Evolutionary conservation across 2,113 vertebrate genomes (phyloP).

Genomic region (Bubo bubo): DNA sequence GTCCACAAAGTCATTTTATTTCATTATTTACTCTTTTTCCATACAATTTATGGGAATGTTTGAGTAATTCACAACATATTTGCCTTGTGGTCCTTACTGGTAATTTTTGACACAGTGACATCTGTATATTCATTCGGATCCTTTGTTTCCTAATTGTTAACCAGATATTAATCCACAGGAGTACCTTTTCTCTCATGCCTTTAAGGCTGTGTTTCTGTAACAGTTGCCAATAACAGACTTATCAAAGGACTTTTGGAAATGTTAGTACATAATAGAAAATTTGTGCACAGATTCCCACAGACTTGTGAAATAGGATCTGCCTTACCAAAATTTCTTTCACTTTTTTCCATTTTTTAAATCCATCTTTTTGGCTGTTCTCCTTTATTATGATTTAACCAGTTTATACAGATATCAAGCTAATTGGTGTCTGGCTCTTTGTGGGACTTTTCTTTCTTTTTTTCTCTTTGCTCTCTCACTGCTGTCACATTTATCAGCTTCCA

Average conservation of each 20-base stretch:
- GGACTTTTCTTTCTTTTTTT: not conserved
- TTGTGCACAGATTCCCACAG: not conserved
- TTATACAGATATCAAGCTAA: not conserved
- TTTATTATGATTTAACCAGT: not conserved
- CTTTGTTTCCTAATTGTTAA: not conserved
- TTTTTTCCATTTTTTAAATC: not conserved
- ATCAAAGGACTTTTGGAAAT: not conserved
- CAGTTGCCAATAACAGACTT: not conserved
- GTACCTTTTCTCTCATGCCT: not conserved
- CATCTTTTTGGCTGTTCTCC: not conserved
- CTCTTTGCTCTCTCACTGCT: not conserved
- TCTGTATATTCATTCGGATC: not conserved
- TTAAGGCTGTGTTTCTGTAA: not conserved
- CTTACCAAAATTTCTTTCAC: not conserved
- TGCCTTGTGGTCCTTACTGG: not conserved
- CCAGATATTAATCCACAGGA: not conserved
- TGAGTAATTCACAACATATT: not conserved
- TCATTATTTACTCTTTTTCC: not conserved
- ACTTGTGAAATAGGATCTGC: not conserved
- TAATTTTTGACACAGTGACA: not conserved
- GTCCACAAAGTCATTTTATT: not conserved
- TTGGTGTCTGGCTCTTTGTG: not conserved
- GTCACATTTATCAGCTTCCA: not conserved
- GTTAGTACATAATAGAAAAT: not conserved
- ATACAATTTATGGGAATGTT: not conserved